Base-by-base conservation (phyloP, 2,113 vertebrate species). In the Melospiza melodia region DNA sequence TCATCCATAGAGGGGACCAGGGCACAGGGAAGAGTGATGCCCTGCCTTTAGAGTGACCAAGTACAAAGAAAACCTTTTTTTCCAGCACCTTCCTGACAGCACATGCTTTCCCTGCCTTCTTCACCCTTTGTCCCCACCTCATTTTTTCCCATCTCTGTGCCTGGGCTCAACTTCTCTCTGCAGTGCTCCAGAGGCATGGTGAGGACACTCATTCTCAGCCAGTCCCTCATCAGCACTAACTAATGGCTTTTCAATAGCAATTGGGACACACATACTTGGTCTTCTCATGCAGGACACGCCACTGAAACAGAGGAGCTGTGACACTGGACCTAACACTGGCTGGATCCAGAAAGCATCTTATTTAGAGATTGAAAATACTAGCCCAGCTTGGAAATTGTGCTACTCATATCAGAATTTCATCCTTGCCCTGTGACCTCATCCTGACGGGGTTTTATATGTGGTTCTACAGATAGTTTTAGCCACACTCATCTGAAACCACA, bases 261-360 rank as follows among this genome's bases (percentile, higher is more conserved):
- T 7, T 80, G 43, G 48, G 46, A 72, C 35, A 27, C 2, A 0
- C 15, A 15, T 27, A 15, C 39, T 69, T 8, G 0, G 23, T 71
- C 33, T 52, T 86, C 65, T 54, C 51, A 44, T 0, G 0, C 2
- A 23, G 27, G 43, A 62, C 6, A 16, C 28, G 21, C n/a, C 44
- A 46, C 57, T 43, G 66, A 69, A 82, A 61, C 48, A 46, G 8
- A 79, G 52, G 6, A 83, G 33, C 9, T 19, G 9, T 3, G 1
- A 12, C 28, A 43, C 15, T 61, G 16, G n/a, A 41, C 25, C 22
- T 73, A 62, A 22, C 1, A 1, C 7, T 2, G 0, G 5, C 28
- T 74, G 65, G 30, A 77, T 71, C 28, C 46, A 66, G 43, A 79
- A 87, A 77, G 3, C 6, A 6, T 52, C 22, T n/a, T 73, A 37